Base-by-base conservation (phyloP, 2,113 vertebrate genomes). In the Hypomesus transpacificus region DNA sequence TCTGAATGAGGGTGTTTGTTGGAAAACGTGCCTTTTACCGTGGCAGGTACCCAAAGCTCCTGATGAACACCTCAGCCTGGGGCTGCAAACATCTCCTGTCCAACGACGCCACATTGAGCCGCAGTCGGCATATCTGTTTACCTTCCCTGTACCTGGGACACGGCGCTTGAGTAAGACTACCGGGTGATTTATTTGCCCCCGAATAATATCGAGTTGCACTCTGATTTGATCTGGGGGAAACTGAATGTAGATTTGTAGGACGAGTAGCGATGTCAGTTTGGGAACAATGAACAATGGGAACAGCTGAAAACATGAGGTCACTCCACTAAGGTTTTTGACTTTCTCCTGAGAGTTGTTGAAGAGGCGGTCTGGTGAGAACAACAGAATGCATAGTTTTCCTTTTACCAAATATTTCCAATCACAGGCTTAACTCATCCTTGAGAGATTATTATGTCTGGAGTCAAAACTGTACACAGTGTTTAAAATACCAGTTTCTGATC, bases 1-100 rank as follows among this genome's bases (percentile, higher is more conserved):
- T 78, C 80, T 85, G 85, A 85, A 83, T 84, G 86, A 88, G 84
- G 73, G 84, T 88, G 85, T 88, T 89, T 83, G 39, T 85, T 69
- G 70, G 84, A 80, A 81, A 86, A 85, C 72, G 84, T 87, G 78
- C 71, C 75, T 81, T 82, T 81, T 81, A 46, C 17, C 14, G 26
- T 86, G 86, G 80, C 85, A 87, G 76, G 76, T 78, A 77, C 82
- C 83, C 84, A 86, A 77, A 81, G 74, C 77, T 78, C 70, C 82
- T 83, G 85, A 88, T 84, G 84, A 86, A 89, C 84, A 79, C 65
- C 83, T 68, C 51, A 17, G 76, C 80, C 83, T 9, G 76, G 77
- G 88, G 84, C 79, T 83, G 87, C 75, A 70, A 79, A 80, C 80
- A 74, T 75, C 72, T 26, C 75, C 24, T n/a, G 82, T 76, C 82